Conservation (phyloP, 2,888 invertebrate species). For the Pelosia muscerda region DNA sequence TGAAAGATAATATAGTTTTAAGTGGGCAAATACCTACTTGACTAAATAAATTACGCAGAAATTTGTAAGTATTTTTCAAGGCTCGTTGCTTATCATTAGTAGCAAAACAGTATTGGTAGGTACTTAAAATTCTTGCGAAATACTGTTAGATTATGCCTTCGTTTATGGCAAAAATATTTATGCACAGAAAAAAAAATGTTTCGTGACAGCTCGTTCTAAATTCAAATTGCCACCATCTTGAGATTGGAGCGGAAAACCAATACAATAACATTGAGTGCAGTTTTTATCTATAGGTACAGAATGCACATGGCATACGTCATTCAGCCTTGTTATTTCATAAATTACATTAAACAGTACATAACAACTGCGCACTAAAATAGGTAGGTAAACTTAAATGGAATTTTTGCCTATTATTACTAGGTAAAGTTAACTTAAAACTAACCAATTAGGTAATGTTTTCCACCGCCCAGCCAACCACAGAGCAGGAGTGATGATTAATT, state of each 20-base stretch:
- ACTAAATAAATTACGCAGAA: background rate
- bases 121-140: too few species aligned
- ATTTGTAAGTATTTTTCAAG: background rate
- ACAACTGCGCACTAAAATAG: conserved; percentile 29
- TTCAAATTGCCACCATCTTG: background rate
- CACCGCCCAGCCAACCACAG: conserved; percentile 47
- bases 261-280: conserved; percentile 11
- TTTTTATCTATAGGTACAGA: conserved; percentile 18
- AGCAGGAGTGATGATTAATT: conserved; percentile 48
- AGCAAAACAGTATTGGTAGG: too few species aligned
- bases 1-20: background rate
- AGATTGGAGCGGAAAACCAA: conserved; percentile 11
- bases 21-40: background rate
- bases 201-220: background rate
- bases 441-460: conserved; percentile 47
- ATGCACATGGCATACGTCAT: conserved; percentile 17
- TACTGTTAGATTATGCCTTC: background rate
- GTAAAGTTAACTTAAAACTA: conserved; percentile 43
- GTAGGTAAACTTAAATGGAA: conserved; percentile 33
- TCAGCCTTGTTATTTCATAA: conserved; percentile 27
- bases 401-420: conserved; percentile 47
- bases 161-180: background rate
- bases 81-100: background rate
- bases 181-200: background rate
- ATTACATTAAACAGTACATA: conserved; percentile 25